phyloP scores from a whole-genome alignment of 2,797 vertebrate genomes.

The Centroberyx gerrardi region DNA sequence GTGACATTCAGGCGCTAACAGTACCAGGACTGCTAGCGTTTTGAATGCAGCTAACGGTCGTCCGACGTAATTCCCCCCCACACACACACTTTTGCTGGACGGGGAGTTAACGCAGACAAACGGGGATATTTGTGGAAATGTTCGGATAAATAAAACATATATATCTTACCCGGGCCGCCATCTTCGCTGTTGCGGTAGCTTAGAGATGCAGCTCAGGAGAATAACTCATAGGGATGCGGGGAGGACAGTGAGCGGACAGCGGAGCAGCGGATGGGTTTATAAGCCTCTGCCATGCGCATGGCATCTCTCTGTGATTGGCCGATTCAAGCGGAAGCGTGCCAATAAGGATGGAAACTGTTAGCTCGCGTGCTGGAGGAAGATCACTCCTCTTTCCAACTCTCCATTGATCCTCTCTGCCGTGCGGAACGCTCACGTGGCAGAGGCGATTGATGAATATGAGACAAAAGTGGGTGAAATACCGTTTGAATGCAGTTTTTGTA shows the following conservation, averaged over 20 bases:
- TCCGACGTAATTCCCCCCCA: no score
- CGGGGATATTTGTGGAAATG: background rate
- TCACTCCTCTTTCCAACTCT: background rate
- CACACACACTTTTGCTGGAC: background rate
- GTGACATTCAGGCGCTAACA: constrained; percentile 63
- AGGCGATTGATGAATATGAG: no score
- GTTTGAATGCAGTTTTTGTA: background rate
- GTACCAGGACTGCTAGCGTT: background rate
- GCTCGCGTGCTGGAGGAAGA: constrained; percentile 39
- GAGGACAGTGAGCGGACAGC: constrained; percentile 32
- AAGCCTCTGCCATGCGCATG: constrained; percentile 55
- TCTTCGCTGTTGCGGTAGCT: constrained; percentile 73
- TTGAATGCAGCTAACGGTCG: no score
- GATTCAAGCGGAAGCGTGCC: constrained; percentile 52
- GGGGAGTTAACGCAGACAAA: background rate
- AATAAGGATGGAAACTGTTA: background rate
- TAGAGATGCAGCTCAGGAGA: constrained; percentile 53
- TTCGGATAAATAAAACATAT: background rate
- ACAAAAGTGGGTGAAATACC: background rate
- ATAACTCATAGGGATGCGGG: constrained; percentile 47
- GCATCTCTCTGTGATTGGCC: constrained; percentile 72
- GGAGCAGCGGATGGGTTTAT: constrained; percentile 61
- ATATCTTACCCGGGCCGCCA: constrained; percentile 86
- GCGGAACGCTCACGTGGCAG: constrained; percentile 37
- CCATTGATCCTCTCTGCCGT: background rate